phyloP scores from a whole-genome alignment of 2,113 vertebrate species.

The Promerops cafer region DNA sequence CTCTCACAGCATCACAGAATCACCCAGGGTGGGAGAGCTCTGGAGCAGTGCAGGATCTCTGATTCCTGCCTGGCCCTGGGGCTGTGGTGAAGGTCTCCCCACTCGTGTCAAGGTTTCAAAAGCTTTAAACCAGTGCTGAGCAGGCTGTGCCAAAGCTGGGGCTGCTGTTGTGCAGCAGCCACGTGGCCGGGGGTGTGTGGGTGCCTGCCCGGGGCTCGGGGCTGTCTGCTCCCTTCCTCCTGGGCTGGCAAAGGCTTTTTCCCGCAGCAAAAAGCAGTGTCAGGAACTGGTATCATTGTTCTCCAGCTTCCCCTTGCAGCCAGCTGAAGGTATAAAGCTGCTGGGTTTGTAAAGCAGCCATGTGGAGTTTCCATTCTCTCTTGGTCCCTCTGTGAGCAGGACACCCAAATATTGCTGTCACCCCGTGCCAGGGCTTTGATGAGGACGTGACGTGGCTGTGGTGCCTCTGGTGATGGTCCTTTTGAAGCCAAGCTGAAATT shows the following conservation, averaged over 20 bases:
- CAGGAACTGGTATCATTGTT: slow-evolving; percentile 33
- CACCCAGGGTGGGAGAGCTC: background rate
- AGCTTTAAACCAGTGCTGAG: background rate
- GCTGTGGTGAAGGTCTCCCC: rapidly evolving
- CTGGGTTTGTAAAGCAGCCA: background rate
- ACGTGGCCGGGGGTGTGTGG: background rate
- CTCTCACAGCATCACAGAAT: rapidly evolving
- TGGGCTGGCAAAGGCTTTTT: background rate
- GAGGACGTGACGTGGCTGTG: background rate
- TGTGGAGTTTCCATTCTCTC: background rate
- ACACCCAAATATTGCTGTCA: background rate
- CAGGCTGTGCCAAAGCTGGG: rapidly evolving
- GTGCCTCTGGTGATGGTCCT: background rate
- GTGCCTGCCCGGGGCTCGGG: background rate
- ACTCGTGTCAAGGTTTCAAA: rapidly evolving
- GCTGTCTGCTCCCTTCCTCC: background rate
- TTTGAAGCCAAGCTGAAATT: background rate
- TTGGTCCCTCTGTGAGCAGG: background rate
- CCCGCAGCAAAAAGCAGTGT: background rate
- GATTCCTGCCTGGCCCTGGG: background rate
- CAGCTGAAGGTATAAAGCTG: background rate
- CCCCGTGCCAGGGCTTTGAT: background rate
- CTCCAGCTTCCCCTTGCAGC: background rate
- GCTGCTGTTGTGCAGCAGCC: background rate
- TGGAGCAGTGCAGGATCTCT: rapidly evolving